These are phyloP conservation scores for Carassius gibelio DNA, from an alignment of 2,113 vertebrate species.

Conservation along the genomic window DNA sequence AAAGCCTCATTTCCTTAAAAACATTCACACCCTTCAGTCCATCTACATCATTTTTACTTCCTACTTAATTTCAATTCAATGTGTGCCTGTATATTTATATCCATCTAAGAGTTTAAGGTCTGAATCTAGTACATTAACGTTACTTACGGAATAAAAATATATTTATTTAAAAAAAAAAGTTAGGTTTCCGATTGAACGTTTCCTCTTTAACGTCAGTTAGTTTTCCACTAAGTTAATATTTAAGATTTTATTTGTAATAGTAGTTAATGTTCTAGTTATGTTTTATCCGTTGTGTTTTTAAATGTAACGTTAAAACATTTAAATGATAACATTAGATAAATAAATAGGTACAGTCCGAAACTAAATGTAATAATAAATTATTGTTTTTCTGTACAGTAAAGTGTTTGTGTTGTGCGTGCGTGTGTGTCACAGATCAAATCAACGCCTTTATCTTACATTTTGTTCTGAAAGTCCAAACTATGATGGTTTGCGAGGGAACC, in stretches of 20 bases:
- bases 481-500: not conserved
- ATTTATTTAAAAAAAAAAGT: not conserved
- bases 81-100: not conserved
- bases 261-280: not conserved
- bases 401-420: no score
- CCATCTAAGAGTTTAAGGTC: not conserved
- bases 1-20: conserved; percentile 31
- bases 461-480: not conserved
- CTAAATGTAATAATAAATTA: not conserved
- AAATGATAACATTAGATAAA: not conserved
- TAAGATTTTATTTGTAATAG: not conserved
- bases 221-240: no score
- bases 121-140: not conserved
- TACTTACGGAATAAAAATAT: not conserved
- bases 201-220: not conserved
- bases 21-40: conserved; percentile 11
- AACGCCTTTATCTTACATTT: conserved; percentile 15
- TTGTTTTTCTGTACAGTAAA: not conserved
- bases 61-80: not conserved
- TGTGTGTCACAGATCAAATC: not conserved
- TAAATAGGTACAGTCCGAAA: not conserved
- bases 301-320: not conserved
- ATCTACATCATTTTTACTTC: conserved; percentile 22
- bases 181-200: no score
- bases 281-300: not conserved